Base-by-base conservation (phyloP, 1,140 invertebrate species). In the Neodiprion pinetum region DNA sequence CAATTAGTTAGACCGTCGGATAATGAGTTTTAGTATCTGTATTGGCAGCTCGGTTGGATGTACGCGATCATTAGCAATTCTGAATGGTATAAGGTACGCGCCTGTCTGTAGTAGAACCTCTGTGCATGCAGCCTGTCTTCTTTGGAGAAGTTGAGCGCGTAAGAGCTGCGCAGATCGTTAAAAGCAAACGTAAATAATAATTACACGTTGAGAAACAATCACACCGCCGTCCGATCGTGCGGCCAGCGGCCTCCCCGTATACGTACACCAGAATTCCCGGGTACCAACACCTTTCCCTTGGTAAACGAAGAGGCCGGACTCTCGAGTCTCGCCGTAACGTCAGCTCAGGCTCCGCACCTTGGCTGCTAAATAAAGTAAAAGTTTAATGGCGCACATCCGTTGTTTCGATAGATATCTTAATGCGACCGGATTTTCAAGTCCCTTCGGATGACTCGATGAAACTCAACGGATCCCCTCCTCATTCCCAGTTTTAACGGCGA, bases 321-420 rank as follows among this genome's bases (percentile, higher is more conserved):
- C 12, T 12, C n/a, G 40, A 53, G 48, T 23, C 14, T 40, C 14
- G 67, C 67, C 23, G 11, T 23, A 48, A 7, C 67, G 69, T 70
- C 21, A 17, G 11, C 53, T 14, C n/a, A 17, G 53, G 53, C 53
- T 61, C 53, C 28, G 28, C 28, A 14, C 53, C n/a, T 17, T 61
- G 53, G 53, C 53, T 69, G 78, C 81, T 86, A 86, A 88, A 87
- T 85, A 86, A 85, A 87, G 81, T 87, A 87, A 85, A 88, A 87
- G 82, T 88, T 87, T 88, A 86, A 88, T 88, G 84, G 84, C 79
- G 83, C 83, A 85, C 86, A 87, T 87, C 86, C 86, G 86, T 88
- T 88, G 86, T 86, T 88, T 84, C 82, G 86, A 88, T 88, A 87
- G 84, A 87, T 88, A 88, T 88, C 86, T 88, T 87, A 88, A 88